Percentiles rank a stretch among this genome's conserved stretches.
phyloP scores from a whole-genome alignment of 2,797 vertebrate species.

The Simalia tracyae region DNA sequence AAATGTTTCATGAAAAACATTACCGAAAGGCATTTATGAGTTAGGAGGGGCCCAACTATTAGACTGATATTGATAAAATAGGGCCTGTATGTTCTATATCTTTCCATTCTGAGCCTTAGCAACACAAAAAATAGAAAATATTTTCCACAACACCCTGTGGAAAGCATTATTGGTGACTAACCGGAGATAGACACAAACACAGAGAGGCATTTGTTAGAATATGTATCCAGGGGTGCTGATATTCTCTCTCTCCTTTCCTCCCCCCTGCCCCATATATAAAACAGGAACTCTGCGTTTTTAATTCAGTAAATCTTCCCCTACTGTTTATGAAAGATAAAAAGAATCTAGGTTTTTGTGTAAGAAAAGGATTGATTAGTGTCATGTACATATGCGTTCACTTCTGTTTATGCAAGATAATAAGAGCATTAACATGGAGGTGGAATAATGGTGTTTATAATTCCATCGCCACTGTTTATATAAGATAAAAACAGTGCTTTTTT shows the following conservation, averaged over 20 bases:
- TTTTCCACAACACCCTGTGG: constrained; percentile 28
- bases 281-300: constrained; percentile 71
- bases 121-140: constrained; percentile 12
- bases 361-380: constrained; percentile 76
- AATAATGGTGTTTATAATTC: constrained; percentile 76
- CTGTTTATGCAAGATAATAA: constrained; percentile 77
- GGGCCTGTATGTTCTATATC: constrained; percentile 27
- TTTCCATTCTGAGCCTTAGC: not conserved
- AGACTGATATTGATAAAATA: not conserved
- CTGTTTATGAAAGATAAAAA: constrained; percentile 73
- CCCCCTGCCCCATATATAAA: constrained; percentile 57
- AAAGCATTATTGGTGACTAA: constrained; percentile 54
- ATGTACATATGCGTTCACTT: constrained; percentile 71
- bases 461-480: constrained; percentile 72
- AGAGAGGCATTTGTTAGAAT: constrained; percentile 44
- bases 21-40: constrained; percentile 14
- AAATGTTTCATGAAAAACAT: constrained; percentile 34
- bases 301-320: constrained; percentile 71
- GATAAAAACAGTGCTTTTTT: constrained; percentile 64
- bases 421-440: constrained; percentile 74
- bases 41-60: not conserved
- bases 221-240: constrained; percentile 67
- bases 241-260: constrained; percentile 27
- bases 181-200: constrained; percentile 6
- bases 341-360: constrained; percentile 56